These are phyloP conservation scores for Apodemus sylvaticus DNA, from an alignment of 2,113 vertebrate species.

Conservation along the genomic window DNA sequence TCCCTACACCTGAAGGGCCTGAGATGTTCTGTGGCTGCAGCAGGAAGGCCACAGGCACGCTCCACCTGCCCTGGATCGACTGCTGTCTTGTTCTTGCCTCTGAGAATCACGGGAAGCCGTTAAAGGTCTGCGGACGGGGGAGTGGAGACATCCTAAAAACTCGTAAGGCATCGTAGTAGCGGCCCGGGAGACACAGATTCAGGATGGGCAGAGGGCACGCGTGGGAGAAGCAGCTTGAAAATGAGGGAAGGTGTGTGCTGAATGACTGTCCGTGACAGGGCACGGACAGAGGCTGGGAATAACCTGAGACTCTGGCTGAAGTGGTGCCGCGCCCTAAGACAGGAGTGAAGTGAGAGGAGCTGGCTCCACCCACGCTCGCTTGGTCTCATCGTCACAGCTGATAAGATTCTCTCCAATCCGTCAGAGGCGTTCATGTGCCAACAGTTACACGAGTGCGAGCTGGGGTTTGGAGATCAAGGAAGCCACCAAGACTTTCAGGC, in stretches of 20 bases:
- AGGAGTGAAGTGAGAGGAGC: neutral
- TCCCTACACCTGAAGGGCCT: neutral
- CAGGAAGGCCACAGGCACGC: rapidly evolving
- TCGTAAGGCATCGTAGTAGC: neutral
- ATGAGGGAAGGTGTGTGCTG: neutral
- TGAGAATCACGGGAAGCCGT: neutral
- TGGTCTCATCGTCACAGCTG: neutral
- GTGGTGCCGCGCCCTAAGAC: neutral
- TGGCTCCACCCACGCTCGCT: neutral
- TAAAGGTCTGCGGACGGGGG: neutral
- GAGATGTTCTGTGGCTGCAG: neutral
- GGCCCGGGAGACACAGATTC: neutral
- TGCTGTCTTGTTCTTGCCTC: neutral
- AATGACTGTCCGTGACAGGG: too few species aligned
- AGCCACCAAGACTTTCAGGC: neutral
- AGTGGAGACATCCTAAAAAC: neutral
- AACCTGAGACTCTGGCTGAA: neutral
- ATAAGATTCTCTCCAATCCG: slow-evolving; percentile 1
- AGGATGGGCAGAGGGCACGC: neutral
- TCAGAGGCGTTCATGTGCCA: neutral
- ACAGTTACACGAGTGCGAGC: too few species aligned
- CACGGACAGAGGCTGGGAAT: neutral
- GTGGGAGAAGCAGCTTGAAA: neutral
- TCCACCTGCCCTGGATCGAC: neutral
- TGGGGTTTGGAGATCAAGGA: neutral